Evolutionary conservation across 2,797 vertebrate species (phyloP), one percentile per base, ranked within the genome.

Genomic region (Takifugu rubripes): DNA sequence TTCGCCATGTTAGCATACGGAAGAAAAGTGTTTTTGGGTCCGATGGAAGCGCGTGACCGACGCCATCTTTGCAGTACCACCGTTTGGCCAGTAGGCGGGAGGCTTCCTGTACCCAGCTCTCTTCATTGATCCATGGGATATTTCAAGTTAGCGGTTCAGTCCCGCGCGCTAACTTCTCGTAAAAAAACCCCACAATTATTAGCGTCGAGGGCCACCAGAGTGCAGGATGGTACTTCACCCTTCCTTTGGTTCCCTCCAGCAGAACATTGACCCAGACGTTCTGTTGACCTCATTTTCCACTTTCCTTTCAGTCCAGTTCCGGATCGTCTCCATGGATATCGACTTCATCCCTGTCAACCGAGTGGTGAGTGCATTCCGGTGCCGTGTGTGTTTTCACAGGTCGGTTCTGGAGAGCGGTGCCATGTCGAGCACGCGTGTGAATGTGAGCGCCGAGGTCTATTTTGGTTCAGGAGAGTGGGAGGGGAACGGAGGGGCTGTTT

Each of bases 281-380:
- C 21, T 21, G 21, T 31, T 25, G 8, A 15, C 10, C 25, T 16
- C 25, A 26, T 16, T 40, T 40, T 14, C 12, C 14, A 0, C 21
- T 25, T 5, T 25, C 0, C 2, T 24, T 59, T 21, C 68, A 93
- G 92, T 93, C 40, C 81, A 84, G 55, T 93, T 94, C 66, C 87
- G 91, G 49, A 75, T 93, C 0, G 90, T 91, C 70, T 90, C 91
- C 24, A 60, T 94, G 77, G 82, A 92, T 53, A 17, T 77, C 29
- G 75, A 69, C 14, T 92, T 93, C 68, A 40, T 84, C 29, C 84
- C 89, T 0, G 65, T 82, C 6, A 75, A 75, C 0, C 59, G 84
- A 61, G 73, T 73, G 87, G 93, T 94, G 78, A 64, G 89, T 40
- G 50, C 15, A 3, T 12, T 9, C 44, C 15, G 6, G n/a, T 46